Conservation (phyloP, 2,113 vertebrate genomes). For the Accipiter virgatus region DNA sequence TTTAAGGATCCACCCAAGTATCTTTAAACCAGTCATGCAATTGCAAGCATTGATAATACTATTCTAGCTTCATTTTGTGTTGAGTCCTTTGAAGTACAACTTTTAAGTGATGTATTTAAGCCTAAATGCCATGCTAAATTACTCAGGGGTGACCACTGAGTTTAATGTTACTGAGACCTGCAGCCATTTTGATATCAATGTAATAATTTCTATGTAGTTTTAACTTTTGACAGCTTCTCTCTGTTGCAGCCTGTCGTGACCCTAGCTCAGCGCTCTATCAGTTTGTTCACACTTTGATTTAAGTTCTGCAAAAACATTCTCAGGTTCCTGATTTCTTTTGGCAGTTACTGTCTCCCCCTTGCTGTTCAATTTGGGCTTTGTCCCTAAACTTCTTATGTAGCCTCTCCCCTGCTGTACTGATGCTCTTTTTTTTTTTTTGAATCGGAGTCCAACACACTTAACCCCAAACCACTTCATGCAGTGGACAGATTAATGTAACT, state of each 20-base stretch:
- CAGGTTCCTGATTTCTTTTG: background rate
- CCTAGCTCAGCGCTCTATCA: background rate
- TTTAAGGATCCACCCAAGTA: background rate
- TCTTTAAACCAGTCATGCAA: background rate
- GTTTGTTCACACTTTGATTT: background rate
- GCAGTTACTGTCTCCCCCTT: background rate
- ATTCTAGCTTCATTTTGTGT: background rate
- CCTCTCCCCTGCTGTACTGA: background rate
- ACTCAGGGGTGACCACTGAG: background rate
- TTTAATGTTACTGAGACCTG: background rate
- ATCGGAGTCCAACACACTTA: background rate
- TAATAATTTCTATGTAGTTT: background rate
- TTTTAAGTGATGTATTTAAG: background rate
- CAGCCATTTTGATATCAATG: background rate
- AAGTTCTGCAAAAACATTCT: background rate
- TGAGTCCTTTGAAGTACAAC: background rate
- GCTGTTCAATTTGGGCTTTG: background rate
- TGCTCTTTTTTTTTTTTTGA: background rate
- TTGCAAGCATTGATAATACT: background rate
- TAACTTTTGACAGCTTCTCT: background rate
- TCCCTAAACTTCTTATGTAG: background rate
- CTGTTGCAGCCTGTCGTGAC: background rate
- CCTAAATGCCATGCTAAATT: background rate
- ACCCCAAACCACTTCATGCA: background rate
- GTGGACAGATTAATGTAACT: background rate